phyloP scores from a whole-genome alignment of 2,888 invertebrate genomes.

The Xanthorhoe designata region DNA sequence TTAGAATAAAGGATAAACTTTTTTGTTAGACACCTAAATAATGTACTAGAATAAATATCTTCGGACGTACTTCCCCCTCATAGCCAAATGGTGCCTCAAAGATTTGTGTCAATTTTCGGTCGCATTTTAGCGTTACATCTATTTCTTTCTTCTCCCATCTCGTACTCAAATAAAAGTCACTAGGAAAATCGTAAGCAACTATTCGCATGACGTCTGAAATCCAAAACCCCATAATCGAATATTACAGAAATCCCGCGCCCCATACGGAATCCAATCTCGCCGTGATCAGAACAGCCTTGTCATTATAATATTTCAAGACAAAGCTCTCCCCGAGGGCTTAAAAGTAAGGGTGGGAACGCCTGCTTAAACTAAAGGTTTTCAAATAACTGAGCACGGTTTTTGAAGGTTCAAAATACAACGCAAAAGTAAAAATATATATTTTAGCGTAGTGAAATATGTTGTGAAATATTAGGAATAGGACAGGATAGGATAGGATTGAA shows the following conservation, averaged over 20 bases:
- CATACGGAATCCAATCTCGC: conserved; percentile 48
- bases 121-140: no score
- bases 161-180: not conserved
- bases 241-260: conserved; percentile 33
- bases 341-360: conserved; percentile 42
- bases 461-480: no score
- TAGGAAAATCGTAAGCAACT: conserved; percentile 33
- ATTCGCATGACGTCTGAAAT: conserved; percentile 28
- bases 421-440: no score
- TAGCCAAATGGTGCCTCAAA: no score
- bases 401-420: not conserved
- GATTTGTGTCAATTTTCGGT: no score
- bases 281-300: conserved; percentile 53
- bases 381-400: not conserved
- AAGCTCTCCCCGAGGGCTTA: conserved; percentile 47
- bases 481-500: no score
- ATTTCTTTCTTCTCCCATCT: no score
- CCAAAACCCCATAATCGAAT: conserved; percentile 38
- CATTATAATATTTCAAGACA: conserved; percentile 61
- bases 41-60: no score
- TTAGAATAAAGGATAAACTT: no score
- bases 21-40: no score
- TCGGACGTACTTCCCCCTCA: no score
- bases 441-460: no score
- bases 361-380: conserved; percentile 31